Evolutionary conservation across 2,113 vertebrate species (phyloP).

Genomic region (Erpornis zantholeuca): DNA sequence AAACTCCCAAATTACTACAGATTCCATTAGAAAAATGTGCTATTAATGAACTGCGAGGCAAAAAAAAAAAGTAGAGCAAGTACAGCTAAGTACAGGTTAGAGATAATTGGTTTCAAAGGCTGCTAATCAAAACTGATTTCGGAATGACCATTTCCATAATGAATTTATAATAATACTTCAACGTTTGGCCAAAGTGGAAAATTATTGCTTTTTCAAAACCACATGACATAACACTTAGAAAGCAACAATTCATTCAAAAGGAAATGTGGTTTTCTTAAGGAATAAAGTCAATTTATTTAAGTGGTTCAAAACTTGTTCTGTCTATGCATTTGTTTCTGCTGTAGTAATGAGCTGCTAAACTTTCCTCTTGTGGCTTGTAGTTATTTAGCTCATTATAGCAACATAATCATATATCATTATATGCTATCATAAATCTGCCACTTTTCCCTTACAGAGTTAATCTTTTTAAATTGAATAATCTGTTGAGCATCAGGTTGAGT

Average conservation of each 20-base stretch:
- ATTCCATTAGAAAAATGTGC: not conserved
- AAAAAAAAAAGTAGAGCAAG: not conserved
- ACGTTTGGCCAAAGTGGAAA: constrained; percentile 51
- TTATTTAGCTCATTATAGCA: constrained; percentile 65
- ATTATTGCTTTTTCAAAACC: constrained; percentile 58
- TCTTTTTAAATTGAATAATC: constrained; percentile 64
- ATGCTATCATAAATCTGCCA: constrained; percentile 65
- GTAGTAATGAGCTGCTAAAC: constrained; percentile 64
- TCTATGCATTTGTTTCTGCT: constrained; percentile 67
- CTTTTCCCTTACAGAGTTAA: constrained; percentile 44
- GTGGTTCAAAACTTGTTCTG: constrained; percentile 59
- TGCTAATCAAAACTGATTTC: constrained; percentile 57
- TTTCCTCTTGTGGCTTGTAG: constrained; percentile 61
- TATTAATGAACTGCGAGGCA: not conserved
- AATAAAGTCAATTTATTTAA: constrained; percentile 65
- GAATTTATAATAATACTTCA: constrained; percentile 58
- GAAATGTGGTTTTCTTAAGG: constrained; percentile 65
- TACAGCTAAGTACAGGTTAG: constrained; percentile 18
- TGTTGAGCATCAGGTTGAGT: constrained; percentile 59
- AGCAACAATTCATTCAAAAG: constrained; percentile 57
- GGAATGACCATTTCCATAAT: constrained; percentile 48
- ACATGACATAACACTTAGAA: constrained; percentile 52
- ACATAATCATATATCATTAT: constrained; percentile 63
- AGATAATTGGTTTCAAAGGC: constrained; percentile 40
- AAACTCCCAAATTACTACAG: not conserved